A percentile compares a stretch with the other conserved stretches of the same genome.
phyloP scores from a whole-genome alignment of 2,113 vertebrate species.

The Oryzias melastigma region DNA sequence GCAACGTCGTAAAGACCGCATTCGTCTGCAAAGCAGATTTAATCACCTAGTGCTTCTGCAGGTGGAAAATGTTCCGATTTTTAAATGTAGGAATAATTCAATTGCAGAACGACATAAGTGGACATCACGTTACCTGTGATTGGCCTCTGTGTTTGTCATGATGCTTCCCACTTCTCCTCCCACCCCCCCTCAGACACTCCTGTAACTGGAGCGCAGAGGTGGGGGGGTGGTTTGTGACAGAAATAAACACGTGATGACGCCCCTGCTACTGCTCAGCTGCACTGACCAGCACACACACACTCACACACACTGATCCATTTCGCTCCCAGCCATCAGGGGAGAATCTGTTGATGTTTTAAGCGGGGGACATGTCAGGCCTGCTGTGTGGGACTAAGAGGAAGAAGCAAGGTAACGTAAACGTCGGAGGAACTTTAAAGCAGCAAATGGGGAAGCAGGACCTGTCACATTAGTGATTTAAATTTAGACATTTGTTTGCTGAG shows the following conservation, averaged over 20 bases:
- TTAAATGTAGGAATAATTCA: too few relatives aligned
- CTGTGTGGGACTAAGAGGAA: conserved; percentile 84
- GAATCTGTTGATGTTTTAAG: conserved; percentile 27
- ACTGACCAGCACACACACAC: conserved; percentile 38
- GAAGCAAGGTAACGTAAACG: conserved; percentile 78
- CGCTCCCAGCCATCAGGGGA: not conserved
- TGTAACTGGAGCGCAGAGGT: conserved; percentile 76
- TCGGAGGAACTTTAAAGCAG: conserved; percentile 32
- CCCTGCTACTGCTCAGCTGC: conserved; percentile 57
- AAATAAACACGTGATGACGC: conserved; percentile 78
- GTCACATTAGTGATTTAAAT: conserved; percentile 30
- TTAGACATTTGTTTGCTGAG: not conserved
- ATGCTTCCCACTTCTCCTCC: conserved; percentile 13
- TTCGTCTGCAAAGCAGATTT: conserved; percentile 5
- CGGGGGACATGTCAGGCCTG: conserved; percentile 78
- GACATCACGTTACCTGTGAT: conserved; percentile 15
- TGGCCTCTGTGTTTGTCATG: conserved; percentile 3
- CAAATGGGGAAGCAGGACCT: conserved; percentile 43
- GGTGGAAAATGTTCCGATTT: too few relatives aligned
- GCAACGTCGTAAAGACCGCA: conserved; percentile 25
- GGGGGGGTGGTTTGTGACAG: conserved; percentile 73
- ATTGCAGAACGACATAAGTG: not conserved
- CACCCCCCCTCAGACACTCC: conserved; percentile 25
- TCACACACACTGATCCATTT: conserved; percentile 13
- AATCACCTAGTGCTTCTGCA: too few relatives aligned